A percentile compares a stretch with the other conserved stretches of the same genome.
These are phyloP conservation scores for Thera obeliscata DNA, from an alignment of 2,888 invertebrate genomes.

Conservation along the genomic window DNA sequence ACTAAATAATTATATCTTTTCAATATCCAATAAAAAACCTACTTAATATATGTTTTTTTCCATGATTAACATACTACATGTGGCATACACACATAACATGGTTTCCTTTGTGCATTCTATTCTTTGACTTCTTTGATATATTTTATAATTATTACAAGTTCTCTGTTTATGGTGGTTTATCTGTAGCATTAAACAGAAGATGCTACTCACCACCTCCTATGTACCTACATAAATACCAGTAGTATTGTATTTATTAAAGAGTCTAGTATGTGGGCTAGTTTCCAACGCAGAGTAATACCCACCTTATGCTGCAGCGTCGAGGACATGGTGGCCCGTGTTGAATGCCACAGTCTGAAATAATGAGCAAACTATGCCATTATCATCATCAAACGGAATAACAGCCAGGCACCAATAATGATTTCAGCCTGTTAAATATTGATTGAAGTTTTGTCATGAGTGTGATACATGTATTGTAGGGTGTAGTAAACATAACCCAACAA, in stretches of 20 bases:
- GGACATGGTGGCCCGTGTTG: slow-evolving; percentile 68
- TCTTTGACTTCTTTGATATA: background rate
- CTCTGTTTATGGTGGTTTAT: background rate
- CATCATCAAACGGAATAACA: slow-evolving; percentile 62
- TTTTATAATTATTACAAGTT: background rate
- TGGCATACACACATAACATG: too few species aligned
- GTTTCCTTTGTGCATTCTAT: too few species aligned
- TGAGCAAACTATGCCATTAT: slow-evolving; percentile 83
- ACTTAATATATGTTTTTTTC: too few species aligned
- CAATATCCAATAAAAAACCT: background rate
- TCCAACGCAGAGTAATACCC: slow-evolving; percentile 54
- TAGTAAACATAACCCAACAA: slow-evolving; percentile 16
- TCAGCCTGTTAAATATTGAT: slow-evolving; percentile 31
- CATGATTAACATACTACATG: too few species aligned
- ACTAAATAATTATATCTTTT: background rate
- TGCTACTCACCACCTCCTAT: background rate
- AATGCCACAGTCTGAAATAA: slow-evolving; percentile 83
- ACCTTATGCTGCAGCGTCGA: slow-evolving; percentile 64
- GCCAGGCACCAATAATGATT: slow-evolving; percentile 60
- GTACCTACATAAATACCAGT: background rate
- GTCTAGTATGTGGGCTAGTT: background rate
- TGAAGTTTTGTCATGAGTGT: background rate
- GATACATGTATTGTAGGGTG: background rate
- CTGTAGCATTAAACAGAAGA: background rate
- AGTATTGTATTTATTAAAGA: background rate